Evolutionary conservation across 1,140 invertebrate species (phyloP), one percentile per base, ranked within the genome.

Genomic region (Pseudomyrmex flavicornis): DNA sequence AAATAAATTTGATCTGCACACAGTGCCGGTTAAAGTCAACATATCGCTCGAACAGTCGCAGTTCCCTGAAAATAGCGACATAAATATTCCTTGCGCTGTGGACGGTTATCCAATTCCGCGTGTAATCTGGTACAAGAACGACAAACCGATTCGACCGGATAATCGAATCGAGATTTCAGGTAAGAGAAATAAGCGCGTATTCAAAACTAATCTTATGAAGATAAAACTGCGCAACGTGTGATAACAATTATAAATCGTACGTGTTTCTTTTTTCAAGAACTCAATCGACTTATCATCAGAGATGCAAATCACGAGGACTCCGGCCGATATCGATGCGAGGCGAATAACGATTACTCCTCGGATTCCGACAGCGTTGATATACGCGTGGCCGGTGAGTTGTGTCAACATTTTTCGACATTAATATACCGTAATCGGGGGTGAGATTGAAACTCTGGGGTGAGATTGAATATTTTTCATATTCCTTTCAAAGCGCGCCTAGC

Each of bases 61-160:
- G 63, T 97, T 95, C 91, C 93, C 95, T 2, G 94, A 95, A 63
- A 97, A 96, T 62, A 95, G 95, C 59, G 96, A 97, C 80, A 95
- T 98, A 63, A 95, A 92, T 56, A 95, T 98, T 59, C 95, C 95
- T n/a, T 98, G 97, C 92, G 95, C 95, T 8, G 97, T 97, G 12
- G 95, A 97, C 68, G 97, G 98, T 2, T 97, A 97, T 93, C 97
- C 97, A 1, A 92, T 94, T 54, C 97, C 97, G 4, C 93, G 95
- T 76, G 96, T 98, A 0, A 93, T 95, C 56, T 98, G 98, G 98
- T 97, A 95, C 89, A 98, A 98, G 93, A 96, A 98, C 91, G 95
- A 95, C 58, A 90, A 94, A 50, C 93, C 92, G 5, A 86, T 97
- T 50, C 82, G 92, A 52, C 68, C 92, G 44, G 93, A 91, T 70